phyloP scores from a whole-genome alignment of 1,140 invertebrate genomes.

The Lordiphosa collinella region DNA sequence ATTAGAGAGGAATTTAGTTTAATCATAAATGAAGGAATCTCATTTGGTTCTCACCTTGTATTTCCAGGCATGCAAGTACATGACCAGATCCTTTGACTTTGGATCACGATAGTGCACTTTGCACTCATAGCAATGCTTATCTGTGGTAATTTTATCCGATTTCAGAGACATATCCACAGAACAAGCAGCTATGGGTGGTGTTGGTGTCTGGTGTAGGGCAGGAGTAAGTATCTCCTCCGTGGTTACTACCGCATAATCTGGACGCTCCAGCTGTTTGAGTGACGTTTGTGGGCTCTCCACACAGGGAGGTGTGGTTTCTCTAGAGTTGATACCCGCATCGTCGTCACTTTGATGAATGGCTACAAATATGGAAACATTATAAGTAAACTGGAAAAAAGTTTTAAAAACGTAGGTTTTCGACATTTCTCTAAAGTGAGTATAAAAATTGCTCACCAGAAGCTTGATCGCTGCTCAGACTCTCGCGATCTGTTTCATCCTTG shows the following conservation, averaged over 20 bases:
- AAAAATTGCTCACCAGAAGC: slow-evolving; percentile 65
- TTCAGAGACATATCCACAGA: slow-evolving; percentile 80
- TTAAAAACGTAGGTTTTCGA: no score
- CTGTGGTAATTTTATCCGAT: slow-evolving; percentile 87
- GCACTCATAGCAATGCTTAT: slow-evolving; percentile 95
- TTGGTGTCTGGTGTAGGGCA: not conserved
- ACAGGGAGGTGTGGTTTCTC: slow-evolving; percentile 83
- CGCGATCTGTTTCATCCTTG: slow-evolving; percentile 82
- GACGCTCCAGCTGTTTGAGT: slow-evolving; percentile 10
- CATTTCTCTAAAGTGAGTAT: no score
- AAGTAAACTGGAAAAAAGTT: no score
- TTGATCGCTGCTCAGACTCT: slow-evolving; percentile 39
- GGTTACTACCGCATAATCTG: slow-evolving; percentile 16
- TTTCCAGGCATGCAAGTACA: slow-evolving; percentile 97
- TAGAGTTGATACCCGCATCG: slow-evolving; percentile 82
- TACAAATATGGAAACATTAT: slow-evolving; percentile 13
- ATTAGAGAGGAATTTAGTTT: slow-evolving; percentile 13
- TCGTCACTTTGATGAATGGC: slow-evolving; percentile 72
- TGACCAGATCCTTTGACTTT: slow-evolving; percentile 92
- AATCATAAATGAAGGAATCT: not conserved
- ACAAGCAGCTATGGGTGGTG: slow-evolving; percentile 5
- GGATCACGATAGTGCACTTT: slow-evolving; percentile 95
- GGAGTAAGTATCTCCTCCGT: slow-evolving; percentile 10
- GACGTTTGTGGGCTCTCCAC: slow-evolving; percentile 80
- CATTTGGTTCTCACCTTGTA: slow-evolving; percentile 84